A percentile compares a stretch with the other conserved stretches of the same genome.
Conservation (phyloP, 2,113 vertebrate species). For the mouse (Mus musculus) region DNA sequence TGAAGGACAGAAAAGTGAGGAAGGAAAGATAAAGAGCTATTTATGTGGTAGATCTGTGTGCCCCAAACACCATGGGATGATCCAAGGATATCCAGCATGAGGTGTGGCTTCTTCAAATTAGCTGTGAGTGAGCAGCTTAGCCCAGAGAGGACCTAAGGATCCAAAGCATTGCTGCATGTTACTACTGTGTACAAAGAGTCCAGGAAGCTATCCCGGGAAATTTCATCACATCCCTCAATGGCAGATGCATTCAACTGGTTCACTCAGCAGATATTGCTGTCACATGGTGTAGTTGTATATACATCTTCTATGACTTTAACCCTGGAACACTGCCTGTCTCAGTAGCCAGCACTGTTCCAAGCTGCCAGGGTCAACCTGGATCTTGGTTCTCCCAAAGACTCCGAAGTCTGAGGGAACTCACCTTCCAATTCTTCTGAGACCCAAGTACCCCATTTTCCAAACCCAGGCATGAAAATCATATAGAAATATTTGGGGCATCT, state of each 20-base stretch:
- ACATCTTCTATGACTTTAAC: not conserved
- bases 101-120: not conserved
- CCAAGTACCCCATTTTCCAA: not conserved
- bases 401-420: not conserved
- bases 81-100: not conserved
- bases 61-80: not conserved
- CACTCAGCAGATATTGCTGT: not conserved
- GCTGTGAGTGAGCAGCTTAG: not conserved
- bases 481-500: not conserved
- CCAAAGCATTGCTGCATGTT: not conserved
- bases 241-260: not conserved
- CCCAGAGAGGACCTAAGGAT: not conserved
- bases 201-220: not conserved
- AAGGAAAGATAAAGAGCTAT: not conserved
- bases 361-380: not conserved
- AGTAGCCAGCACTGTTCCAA: not conserved
- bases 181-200: not conserved
- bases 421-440: not conserved
- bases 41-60: not conserved
- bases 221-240: not conserved
- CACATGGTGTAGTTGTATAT: not conserved
- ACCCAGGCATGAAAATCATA: not conserved
- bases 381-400: not conserved
- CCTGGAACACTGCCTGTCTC: not conserved
- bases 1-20: not conserved